Evolutionary conservation across 2,888 invertebrate species (phyloP), one percentile per base, ranked within the genome.

Genomic region (Heliconius ismenius): DNA sequence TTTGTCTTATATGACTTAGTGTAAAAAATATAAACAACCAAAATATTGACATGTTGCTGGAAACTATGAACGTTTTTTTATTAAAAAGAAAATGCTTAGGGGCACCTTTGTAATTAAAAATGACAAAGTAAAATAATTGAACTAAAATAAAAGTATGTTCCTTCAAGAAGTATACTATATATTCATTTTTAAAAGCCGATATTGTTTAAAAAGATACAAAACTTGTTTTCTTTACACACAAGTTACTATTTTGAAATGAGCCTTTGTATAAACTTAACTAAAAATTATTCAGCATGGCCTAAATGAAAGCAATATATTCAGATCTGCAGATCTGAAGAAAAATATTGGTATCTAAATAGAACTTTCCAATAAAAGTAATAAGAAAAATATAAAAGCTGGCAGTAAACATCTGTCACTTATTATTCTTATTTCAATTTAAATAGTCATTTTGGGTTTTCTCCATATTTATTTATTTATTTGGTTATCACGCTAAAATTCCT

Each of bases 351-450:
- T 49, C 49, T 7, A 21, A 49, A 49, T 21, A 18, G 49, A 49
- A 49, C 32, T n/a, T 21, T 21, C 9, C 28, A 32, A 54, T 6
- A 10, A 3, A 54, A 54, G 28, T 54, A 58, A 15, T n/a, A 70
- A 36, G 13, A 43, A 43, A 43, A 39, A 67, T 7, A 39, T 24
- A 18, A 67, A 26, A 75, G 32, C 77, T 77, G 79, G 79, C 79
- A 74, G 32, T 65, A 24, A 68, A 65, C 10, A 74, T 74, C 49
- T 74, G 76, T 72, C 77, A 74, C 32, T 32, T 32, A 74, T 39
- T 58, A 64, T 91, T 91, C 91, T 83, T 84, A 88, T 87, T 92
- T 92, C 86, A 89, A 91, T 89, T 84, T 82, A 82, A 79, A 80
- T 83, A 88, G 77, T 79, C 79, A 64, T 86, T 84, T 87, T 87